Evolutionary conservation across 1,140 invertebrate species (phyloP).

Genomic region (Bombus confusus): DNA sequence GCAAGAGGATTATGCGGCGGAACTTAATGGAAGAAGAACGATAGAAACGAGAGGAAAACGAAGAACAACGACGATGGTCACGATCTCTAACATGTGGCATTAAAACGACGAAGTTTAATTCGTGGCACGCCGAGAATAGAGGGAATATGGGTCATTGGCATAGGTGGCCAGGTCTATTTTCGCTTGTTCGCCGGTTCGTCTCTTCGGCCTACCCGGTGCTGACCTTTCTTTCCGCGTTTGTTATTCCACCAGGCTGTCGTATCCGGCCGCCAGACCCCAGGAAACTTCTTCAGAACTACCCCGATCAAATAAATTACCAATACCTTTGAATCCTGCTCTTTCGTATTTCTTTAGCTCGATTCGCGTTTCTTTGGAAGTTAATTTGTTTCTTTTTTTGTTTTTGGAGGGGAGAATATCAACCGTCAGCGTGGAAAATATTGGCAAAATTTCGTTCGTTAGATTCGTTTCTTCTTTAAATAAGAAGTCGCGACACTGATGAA

Average conservation of each 20-base stretch:
- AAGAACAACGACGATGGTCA: conserved; percentile 7
- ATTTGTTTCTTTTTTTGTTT: no score
- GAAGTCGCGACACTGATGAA: not conserved
- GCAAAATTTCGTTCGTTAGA: no score
- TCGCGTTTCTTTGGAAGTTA: no score
- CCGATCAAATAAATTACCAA: not conserved
- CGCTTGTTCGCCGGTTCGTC: conserved; percentile 48
- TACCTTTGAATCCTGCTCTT: no score
- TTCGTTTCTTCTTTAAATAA: no score
- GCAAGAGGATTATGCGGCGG: no score
- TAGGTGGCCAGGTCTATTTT: conserved; percentile 65
- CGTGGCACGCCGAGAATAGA: conserved; percentile 47
- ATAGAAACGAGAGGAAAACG: no score
- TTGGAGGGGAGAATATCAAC: no score
- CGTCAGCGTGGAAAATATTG: no score
- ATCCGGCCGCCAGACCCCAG: conserved; percentile 18
- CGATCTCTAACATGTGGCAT: not conserved
- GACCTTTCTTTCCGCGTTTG: conserved; percentile 69
- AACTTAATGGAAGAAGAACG: no score
- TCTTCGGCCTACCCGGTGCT: conserved; percentile 51
- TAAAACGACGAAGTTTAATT: conserved; percentile 41
- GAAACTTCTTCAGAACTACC: not conserved
- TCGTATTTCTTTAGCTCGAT: no score
- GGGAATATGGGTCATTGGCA: conserved; percentile 72
- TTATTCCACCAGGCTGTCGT: conserved; percentile 32